phyloP scores from a whole-genome alignment of 2,797 vertebrate genomes.

The Chromobotia macracanthus region DNA sequence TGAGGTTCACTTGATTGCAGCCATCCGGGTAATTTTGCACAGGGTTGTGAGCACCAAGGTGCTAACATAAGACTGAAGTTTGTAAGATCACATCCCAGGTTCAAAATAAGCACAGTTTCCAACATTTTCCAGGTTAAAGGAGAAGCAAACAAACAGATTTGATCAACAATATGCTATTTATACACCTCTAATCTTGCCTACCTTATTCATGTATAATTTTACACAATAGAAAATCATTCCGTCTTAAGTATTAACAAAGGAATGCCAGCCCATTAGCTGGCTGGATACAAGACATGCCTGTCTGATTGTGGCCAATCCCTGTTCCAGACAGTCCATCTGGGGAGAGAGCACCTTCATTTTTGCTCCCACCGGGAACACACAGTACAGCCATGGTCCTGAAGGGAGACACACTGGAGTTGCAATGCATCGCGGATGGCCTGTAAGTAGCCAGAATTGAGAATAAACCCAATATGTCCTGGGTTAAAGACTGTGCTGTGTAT shows the following conservation, averaged over 20 bases:
- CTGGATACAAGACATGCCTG: slow-evolving; percentile 31
- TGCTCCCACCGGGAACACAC: slow-evolving; percentile 81
- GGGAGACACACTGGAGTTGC: slow-evolving; percentile 87
- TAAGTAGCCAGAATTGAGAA: slow-evolving; percentile 74
- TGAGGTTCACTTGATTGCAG: slow-evolving; percentile 53
- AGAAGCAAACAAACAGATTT: background rate
- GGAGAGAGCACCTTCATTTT: slow-evolving; percentile 85
- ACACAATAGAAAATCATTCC: background rate
- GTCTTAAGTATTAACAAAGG: background rate
- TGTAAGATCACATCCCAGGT: background rate
- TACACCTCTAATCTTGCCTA: background rate
- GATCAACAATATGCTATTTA: background rate
- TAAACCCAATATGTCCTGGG: background rate
- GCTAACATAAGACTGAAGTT: too few relatives aligned
- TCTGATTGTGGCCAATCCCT: slow-evolving; percentile 47
- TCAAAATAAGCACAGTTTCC: background rate
- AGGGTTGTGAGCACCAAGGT: background rate
- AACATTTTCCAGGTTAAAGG: background rate
- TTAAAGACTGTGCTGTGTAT: background rate
- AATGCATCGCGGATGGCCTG: slow-evolving; percentile 95
- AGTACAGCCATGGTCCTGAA: slow-evolving; percentile 89
- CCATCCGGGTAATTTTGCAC: background rate
- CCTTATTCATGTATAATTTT: slow-evolving; percentile 20
- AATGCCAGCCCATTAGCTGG: slow-evolving; percentile 20
- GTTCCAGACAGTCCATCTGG: slow-evolving; percentile 82